A percentile compares a stretch with the other conserved stretches of the same genome.
Evolutionary conservation across 2,888 invertebrate species (phyloP).

Genomic region (Phyto melanocephala): DNA sequence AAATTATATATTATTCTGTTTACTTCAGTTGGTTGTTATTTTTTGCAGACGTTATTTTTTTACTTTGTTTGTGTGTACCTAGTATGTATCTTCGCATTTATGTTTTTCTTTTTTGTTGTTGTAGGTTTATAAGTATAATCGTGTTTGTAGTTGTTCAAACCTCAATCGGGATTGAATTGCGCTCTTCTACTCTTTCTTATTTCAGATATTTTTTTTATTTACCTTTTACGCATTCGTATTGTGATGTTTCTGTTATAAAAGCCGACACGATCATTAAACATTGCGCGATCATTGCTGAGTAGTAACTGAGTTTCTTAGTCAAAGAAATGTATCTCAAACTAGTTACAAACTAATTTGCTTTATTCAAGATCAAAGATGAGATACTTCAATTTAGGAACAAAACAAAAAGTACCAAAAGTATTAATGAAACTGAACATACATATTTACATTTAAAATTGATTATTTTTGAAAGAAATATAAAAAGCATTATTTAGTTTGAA

Average conservation of each 20-base stretch:
- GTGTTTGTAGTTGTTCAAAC: constrained; percentile 31
- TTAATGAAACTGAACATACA: too few relatives aligned
- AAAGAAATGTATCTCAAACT: constrained; percentile 40
- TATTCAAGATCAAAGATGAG: neutral
- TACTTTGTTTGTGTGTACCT: constrained; percentile 42
- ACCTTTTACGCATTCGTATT: constrained; percentile 41
- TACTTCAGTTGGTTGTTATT: neutral
- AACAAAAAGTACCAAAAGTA: neutral
- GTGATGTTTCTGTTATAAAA: constrained; percentile 9
- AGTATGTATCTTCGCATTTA: constrained; percentile 31
- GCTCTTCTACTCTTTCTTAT: constrained; percentile 38
- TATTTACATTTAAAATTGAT: too few relatives aligned
- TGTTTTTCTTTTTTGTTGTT: constrained; percentile 15
- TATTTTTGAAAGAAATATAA: too few relatives aligned
- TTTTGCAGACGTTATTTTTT: constrained; percentile 52
- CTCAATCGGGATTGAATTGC: constrained; percentile 39
- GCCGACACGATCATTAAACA: constrained; percentile 26
- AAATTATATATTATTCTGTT: constrained; percentile 24
- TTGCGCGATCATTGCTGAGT: constrained; percentile 49
- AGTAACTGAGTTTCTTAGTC: constrained; percentile 44
- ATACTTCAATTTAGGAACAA: neutral
- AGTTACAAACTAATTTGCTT: constrained; percentile 41
- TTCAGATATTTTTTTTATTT: constrained; percentile 17
- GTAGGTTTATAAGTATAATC: neutral
- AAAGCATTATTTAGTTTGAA: too few relatives aligned